phyloP scores from a whole-genome alignment of 2,113 vertebrate genomes.

The Fulica atra region DNA sequence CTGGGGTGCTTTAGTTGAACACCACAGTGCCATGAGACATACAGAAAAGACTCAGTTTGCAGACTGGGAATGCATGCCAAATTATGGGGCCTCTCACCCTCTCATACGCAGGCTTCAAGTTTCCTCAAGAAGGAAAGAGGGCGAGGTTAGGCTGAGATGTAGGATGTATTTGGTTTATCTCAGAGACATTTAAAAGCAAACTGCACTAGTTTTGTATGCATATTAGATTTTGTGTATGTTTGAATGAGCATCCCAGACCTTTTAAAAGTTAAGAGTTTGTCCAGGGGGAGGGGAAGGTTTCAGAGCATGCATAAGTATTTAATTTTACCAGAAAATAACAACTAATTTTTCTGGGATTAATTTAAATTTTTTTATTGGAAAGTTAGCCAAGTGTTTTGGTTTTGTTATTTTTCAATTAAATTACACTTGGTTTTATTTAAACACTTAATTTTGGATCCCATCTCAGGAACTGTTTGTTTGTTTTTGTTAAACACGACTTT shows the following conservation, averaged over 20 bases:
- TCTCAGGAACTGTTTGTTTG: constrained; percentile 12
- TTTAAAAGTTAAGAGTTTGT: not conserved
- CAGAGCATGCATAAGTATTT: not conserved
- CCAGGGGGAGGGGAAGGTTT: not conserved
- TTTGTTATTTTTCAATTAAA: not conserved
- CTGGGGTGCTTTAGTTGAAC: not conserved
- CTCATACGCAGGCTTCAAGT: too few relatives aligned
- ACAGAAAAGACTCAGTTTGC: not conserved
- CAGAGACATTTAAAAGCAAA: not conserved
- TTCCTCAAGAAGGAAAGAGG: too few relatives aligned
- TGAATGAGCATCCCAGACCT: not conserved
- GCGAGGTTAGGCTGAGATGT: not conserved
- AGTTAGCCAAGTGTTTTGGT: not conserved
- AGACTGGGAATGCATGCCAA: constrained; percentile 39
- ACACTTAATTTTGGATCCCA: not conserved
- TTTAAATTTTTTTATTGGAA: constrained; percentile 13
- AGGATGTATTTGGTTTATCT: not conserved
- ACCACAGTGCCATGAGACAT: not conserved
- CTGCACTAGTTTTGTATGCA: not conserved
- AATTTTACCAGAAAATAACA: not conserved
- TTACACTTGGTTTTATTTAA: constrained; percentile 12
- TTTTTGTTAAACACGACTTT: not conserved
- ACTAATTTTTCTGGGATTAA: not conserved
- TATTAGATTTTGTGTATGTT: not conserved
- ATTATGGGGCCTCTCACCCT: not conserved